phyloP scores from a whole-genome alignment of 2,888 invertebrate species.

The Pandemis cinnamomeana region DNA sequence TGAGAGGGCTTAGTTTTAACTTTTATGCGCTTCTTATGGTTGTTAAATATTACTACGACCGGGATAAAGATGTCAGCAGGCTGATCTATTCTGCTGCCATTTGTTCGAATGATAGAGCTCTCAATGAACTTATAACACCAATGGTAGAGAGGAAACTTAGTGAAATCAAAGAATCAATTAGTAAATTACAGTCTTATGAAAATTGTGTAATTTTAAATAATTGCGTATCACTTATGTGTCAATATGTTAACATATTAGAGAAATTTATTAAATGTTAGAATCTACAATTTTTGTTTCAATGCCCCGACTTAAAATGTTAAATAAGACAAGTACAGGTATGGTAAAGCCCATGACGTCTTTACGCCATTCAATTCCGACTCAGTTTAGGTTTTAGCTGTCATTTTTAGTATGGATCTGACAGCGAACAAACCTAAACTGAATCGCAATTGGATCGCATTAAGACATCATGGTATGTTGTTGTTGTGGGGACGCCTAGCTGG shows the following conservation, averaged over 20 bases:
- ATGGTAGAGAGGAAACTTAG: constrained; percentile 65
- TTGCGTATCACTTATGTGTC: constrained; percentile 77
- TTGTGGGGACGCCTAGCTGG: too few species aligned
- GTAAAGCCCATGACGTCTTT: too few species aligned
- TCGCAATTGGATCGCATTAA: too few species aligned
- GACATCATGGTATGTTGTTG: too few species aligned
- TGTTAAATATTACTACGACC: constrained; percentile 74
- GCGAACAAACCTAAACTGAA: too few species aligned
- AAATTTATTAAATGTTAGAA: constrained; percentile 81
- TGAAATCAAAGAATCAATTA: constrained; percentile 62
- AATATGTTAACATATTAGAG: constrained; percentile 77
- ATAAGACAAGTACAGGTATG: too few species aligned
- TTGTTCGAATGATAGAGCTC: constrained; percentile 68
- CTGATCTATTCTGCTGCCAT: constrained; percentile 77
- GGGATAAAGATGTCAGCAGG: constrained; percentile 70
- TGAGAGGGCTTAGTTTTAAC: constrained; percentile 87
- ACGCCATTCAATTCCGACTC: too few species aligned
- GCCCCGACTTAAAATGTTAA: not conserved
- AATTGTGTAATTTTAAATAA: constrained; percentile 70
- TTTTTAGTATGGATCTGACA: too few species aligned
- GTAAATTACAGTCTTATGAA: constrained; percentile 59
- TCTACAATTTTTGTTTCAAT: constrained; percentile 7
- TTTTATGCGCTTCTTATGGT: constrained; percentile 82
- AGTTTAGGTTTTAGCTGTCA: too few species aligned
- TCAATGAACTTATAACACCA: constrained; percentile 71